Base-by-base conservation (phyloP, 2,113 vertebrate species). In the Onychorhynchus coronatus region DNA sequence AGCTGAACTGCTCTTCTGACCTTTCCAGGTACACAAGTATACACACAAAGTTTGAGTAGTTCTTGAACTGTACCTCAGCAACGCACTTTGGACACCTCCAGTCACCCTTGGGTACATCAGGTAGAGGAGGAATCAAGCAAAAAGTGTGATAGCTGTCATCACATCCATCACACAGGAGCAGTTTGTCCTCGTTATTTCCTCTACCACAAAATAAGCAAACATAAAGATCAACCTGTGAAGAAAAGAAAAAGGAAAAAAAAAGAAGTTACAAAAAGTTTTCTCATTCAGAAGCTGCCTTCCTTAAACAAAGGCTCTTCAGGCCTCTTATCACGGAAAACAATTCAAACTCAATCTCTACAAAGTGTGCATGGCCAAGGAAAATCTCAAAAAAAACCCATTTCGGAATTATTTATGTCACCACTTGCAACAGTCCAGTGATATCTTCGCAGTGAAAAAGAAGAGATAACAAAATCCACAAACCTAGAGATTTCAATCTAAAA, bases 71-170 rank as follows among this genome's bases (percentile, higher is more conserved):
- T 98, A 99, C 99, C 99, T 99, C 99, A 13, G 99, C 99, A 37
- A 99, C 99, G 58, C 99, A 99, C 87, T 99, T 99, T 0, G 99
- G 99, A 95, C 99, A 99, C 75, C 99, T 98, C 99, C 99, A 99
- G 97, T 99, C 99, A 65, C 99, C 99, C 90, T 99, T 99, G 81
- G 99, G 99, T 9, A 99, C 99, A 67, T 99, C 99, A 87, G 99
- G 99, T 24, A 99, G 98, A 77, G 99, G 99, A 9, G 99, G 99
- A 95, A 99, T 99, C 79, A 99, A 98, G 95, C 99, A 99, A 91
- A 99, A 99, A 6, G 99, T 99, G 97, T 99, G 99, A 95, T 99
- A 99, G 97, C 99, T 99, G 97, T 99, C 99, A 83, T 99, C 99
- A 94, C 99, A 99, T 66, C 99, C 99, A 63, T 99, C 99, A 94